Base-by-base conservation (phyloP, 2,888 invertebrate species). In the Brenthis daphne region DNA sequence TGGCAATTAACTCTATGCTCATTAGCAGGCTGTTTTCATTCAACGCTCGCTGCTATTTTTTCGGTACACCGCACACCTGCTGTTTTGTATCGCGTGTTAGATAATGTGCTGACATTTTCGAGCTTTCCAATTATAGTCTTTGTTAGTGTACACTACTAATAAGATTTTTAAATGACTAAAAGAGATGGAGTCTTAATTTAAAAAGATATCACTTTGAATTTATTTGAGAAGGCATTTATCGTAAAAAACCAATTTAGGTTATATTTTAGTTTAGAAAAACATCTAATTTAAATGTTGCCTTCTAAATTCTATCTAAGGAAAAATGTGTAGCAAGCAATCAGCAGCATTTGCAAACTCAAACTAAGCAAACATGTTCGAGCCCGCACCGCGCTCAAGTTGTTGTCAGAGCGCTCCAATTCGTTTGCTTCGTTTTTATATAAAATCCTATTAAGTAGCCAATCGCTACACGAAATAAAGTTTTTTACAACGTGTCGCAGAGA, bases 321-420 rank as follows among this genome's bases (percentile, higher is more conserved):
- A 88, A 89, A 88, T 86, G 82, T 82, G 82, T 88, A 89, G 89
- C 89, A 89, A 85, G 85, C 89, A 90, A 90, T 90, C 90, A 89
- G 87, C 76, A 86, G 85, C 88, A 89, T 87, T 89, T 88, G 88
- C 87, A 83, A 88, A 85, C 83, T 85, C 83, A 80, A 79, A 83
- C 82, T 82, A 77, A 78, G 87, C 84, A 89, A 90, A 89, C 83
- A 87, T 81, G 77, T 77, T 73, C 73, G 71, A 73, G 73, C 76
- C 43, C 75, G 76, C 77, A 54, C 66, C 66, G 74, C 79, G 76
- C 76, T 77, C 75, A 77, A 84, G 82, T 82, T 83, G 85, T 86
- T 83, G 83, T 85, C 86, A 85, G 85, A 86, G 86, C 82, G 77
- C 79, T 83, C 78, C 80, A 79, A 85, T 83, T 83, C 84, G 80